Conservation (phyloP, 2,797 vertebrate species). For the Botia almorhae region DNA sequence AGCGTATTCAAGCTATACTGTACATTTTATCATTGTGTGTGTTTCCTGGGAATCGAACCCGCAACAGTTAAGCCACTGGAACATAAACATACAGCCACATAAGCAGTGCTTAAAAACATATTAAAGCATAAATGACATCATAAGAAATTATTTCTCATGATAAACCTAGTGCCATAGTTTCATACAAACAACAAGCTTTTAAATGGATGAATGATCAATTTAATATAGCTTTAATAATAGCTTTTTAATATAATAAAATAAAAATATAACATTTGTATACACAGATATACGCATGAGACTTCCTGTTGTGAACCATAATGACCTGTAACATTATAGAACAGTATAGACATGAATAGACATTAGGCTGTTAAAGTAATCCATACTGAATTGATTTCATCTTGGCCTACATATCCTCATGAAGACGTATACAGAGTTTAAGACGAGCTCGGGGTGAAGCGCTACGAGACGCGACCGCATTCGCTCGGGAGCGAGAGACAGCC, state of each 20-base stretch:
- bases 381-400: conserved; percentile 48
- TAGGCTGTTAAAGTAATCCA: conserved; percentile 24
- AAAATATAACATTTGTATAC: neutral
- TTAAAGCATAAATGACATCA: neutral
- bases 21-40: no score
- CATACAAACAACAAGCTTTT: neutral
- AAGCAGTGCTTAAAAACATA: neutral
- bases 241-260: neutral
- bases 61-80: no score
- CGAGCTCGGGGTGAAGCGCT: conserved; percentile 63
- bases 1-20: no score
- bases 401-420: neutral
- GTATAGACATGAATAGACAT: neutral
- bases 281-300: neutral
- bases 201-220: neutral
- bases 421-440: conserved; percentile 7
- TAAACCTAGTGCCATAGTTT: neutral
- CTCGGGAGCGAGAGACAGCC: conserved; percentile 51
- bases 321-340: neutral
- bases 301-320: neutral
- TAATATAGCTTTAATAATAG: no score
- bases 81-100: neutral
- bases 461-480: conserved; percentile 60
- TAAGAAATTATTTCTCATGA: neutral
- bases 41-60: no score